Evolutionary conservation across 2,797 vertebrate species (phyloP).

Genomic region (Lepus townsendii): DNA sequence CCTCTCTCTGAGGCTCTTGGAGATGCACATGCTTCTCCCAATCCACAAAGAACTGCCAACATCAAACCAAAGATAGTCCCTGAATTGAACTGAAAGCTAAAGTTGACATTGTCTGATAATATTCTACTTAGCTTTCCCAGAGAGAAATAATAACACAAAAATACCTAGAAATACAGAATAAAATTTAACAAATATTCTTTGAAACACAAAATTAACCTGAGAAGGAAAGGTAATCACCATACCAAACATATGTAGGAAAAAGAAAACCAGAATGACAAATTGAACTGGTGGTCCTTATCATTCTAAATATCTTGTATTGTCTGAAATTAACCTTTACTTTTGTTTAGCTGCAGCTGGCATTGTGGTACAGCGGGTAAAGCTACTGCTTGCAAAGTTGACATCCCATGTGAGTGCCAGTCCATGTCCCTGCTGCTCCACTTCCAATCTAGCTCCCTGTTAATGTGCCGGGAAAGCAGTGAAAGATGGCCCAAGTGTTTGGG

Average conservation of each 20-base stretch:
- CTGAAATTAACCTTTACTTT: background rate
- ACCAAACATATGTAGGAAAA: background rate
- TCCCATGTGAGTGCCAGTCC: too few relatives aligned
- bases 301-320: background rate
- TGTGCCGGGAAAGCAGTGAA: too few relatives aligned
- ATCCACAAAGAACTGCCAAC: background rate
- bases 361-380: too few relatives aligned
- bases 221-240: background rate
- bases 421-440: too few relatives aligned
- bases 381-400: too few relatives aligned
- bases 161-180: background rate
- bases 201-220: background rate
- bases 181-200: background rate
- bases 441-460: too few relatives aligned
- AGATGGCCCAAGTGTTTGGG: too few relatives aligned
- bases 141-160: conserved; percentile 6
- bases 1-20: background rate
- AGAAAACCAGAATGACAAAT: background rate
- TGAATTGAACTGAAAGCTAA: background rate
- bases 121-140: background rate
- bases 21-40: background rate
- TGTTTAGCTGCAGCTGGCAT: background rate
- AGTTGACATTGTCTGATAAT: background rate
- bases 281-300: background rate
- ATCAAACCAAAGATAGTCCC: background rate